phyloP scores from a whole-genome alignment of 2,888 invertebrate species.

The Pocota personata region DNA sequence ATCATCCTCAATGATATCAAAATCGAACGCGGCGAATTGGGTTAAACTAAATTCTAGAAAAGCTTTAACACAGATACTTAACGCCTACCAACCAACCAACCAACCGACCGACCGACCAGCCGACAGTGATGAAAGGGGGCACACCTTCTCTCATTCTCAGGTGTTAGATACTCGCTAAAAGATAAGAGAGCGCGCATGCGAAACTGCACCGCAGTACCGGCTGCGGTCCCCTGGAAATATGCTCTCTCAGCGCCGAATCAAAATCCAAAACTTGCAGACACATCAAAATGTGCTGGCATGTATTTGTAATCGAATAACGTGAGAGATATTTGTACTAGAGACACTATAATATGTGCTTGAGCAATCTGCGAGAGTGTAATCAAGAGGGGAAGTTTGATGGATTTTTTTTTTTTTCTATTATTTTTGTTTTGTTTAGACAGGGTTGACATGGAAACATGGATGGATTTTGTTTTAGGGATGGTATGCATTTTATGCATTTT shows the following conservation, averaged over 20 bases:
- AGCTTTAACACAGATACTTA: slow-evolving; percentile 47
- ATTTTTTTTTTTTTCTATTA: slow-evolving; percentile 6
- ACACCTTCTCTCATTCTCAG: slow-evolving; percentile 49
- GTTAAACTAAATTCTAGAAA: slow-evolving; percentile 49
- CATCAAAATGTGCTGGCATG: slow-evolving; percentile 16
- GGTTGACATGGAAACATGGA: slow-evolving; percentile 54
- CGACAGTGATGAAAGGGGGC: slow-evolving; percentile 52
- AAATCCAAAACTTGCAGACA: slow-evolving; percentile 53
- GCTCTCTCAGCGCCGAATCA: slow-evolving; percentile 64
- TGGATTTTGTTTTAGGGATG: slow-evolving; percentile 23
- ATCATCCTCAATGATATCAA: slow-evolving; percentile 6
- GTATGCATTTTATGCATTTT: too few relatives aligned
- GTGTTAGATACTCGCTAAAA: slow-evolving; percentile 53
- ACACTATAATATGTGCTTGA: background rate
- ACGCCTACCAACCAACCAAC: slow-evolving; percentile 68
- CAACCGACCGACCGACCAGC: slow-evolving; percentile 69
- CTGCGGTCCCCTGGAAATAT: slow-evolving; percentile 59
- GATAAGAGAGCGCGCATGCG: slow-evolving; percentile 73
- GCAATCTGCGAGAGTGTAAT: background rate
- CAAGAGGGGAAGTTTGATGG: slow-evolving; percentile 35
- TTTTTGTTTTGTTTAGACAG: slow-evolving; percentile 46
- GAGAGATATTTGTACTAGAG: background rate
- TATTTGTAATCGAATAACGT: slow-evolving; percentile 11
- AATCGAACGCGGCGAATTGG: slow-evolving; percentile 57
- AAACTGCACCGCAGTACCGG: slow-evolving; percentile 66